A percentile compares a stretch with the other conserved stretches of the same genome.
Evolutionary conservation across 2,113 vertebrate species (phyloP).

Genomic region (Rhinolophus sinicus): DNA sequence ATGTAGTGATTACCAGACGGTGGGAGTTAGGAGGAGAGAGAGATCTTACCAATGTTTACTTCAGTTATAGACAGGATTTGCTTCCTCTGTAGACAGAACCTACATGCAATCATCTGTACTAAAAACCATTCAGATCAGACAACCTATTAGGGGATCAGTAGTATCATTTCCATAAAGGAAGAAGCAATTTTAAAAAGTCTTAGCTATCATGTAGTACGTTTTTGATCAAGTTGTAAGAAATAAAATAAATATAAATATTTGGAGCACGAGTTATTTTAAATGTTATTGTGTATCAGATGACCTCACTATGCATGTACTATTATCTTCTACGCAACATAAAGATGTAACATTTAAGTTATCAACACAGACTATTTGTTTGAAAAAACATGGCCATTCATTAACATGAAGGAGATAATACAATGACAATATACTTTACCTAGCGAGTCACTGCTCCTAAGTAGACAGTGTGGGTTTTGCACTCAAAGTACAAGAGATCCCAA

Average conservation of each 20-base stretch:
- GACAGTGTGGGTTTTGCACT: not conserved
- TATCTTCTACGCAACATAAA: not conserved
- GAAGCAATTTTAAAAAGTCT: not conserved
- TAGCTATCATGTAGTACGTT: not conserved
- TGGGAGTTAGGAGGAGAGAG: not conserved
- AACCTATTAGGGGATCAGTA: not conserved
- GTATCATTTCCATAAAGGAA: not conserved
- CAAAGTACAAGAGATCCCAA: not conserved
- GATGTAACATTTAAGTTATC: not conserved
- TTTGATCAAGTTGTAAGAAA: not conserved
- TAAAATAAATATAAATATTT: not conserved
- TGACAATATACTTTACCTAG: not conserved
- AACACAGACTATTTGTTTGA: not conserved
- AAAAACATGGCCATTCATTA: not conserved
- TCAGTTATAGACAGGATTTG: not conserved
- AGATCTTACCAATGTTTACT: not conserved
- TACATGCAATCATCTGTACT: not conserved
- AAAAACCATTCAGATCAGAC: not conserved
- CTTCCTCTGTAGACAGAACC: not conserved
- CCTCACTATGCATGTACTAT: not conserved
- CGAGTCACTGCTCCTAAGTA: not conserved
- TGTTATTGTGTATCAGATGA: not conserved
- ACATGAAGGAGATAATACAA: not conserved
- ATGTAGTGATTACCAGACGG: not conserved
- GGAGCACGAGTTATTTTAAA: not conserved